Evolutionary conservation across 2,113 vertebrate genomes (phyloP).

Genomic region (Tringa solitaria): DNA sequence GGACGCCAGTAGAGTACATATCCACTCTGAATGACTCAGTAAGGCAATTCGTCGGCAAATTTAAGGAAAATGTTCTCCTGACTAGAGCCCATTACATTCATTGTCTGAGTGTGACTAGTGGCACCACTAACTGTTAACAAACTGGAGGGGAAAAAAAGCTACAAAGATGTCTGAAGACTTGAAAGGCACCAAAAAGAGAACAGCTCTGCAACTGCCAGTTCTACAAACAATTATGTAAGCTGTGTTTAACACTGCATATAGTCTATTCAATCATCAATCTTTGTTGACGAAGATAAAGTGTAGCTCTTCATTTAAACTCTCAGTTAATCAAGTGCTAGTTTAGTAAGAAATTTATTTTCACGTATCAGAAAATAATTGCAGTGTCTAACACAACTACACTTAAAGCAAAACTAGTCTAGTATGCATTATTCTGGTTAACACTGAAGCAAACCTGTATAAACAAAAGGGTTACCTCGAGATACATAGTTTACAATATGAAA

Average conservation of each 20-base stretch:
- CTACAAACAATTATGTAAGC: constrained; percentile 60
- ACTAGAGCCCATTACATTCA: constrained; percentile 76
- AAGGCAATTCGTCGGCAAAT: constrained; percentile 81
- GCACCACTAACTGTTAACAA: constrained; percentile 39
- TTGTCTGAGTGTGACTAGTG: constrained; percentile 70
- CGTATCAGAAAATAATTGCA: constrained; percentile 83
- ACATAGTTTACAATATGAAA: constrained; percentile 84
- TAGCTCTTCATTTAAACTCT: constrained; percentile 69
- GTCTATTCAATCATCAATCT: constrained; percentile 53
- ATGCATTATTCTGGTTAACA: constrained; percentile 83
- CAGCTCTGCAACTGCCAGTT: constrained; percentile 73
- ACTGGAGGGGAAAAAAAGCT: constrained; percentile 41
- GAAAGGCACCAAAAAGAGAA: constrained; percentile 79
- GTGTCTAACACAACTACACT: constrained; percentile 84
- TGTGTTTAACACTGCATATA: constrained; percentile 78
- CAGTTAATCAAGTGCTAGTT: constrained; percentile 76
- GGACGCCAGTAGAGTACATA: constrained; percentile 61
- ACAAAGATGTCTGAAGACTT: constrained; percentile 50
- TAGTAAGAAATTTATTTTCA: constrained; percentile 86
- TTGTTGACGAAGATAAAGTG: constrained; percentile 48
- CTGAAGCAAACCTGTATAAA: constrained; percentile 79
- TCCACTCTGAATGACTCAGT: constrained; percentile 68
- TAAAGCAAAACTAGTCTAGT: constrained; percentile 83
- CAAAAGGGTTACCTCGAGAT: constrained; percentile 77
- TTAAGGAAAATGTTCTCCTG: constrained; percentile 71